Evolutionary conservation across 2,888 invertebrate species (phyloP), one percentile per base, ranked within the genome.

Genomic region (Lithophane ornitopus): DNA sequence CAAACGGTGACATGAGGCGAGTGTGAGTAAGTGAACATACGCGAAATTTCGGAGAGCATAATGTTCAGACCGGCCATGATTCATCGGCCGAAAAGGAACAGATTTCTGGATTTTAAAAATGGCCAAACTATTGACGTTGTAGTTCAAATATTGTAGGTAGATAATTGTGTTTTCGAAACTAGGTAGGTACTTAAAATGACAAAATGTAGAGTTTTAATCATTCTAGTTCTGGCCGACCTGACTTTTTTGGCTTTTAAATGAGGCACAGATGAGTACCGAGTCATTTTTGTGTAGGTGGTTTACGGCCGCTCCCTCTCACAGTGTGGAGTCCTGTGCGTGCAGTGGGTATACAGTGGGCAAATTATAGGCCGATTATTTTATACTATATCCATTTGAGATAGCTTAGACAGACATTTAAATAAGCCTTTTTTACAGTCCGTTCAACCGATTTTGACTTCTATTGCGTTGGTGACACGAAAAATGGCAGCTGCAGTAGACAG

Each of bases 71-170:
- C 26, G 14, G 26, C 8, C 56, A 14, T 1, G 26, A 26, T 8
- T 56, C 56, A 26, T 26, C 16, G 26, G 8, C 14, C 16, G 26
- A 16, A 56, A 22, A 9, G 16, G 19, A 59, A 6, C 14, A 68
- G 12, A 56, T 54, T 68, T 70, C 4, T 22, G 28, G 70, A 52
- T 68, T 62, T 65, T 28, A 65, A 44, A 54, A 61, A 70, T 72
- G 63, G 82, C 78, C 85, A 82, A 85, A 82, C 14, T 74, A 59
- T 73, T 70, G 8, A 65, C 39, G 67, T 16, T 52, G n/a, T 70
- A 74, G 69, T 67, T 74, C 3, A 59, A 78, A 62, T 73, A 62
- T 77, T 58, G 46, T 78, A 59, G 39, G 2, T 49, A 44, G 16
- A 16, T 56, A 56, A 59, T 59, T n/a, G 19, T 56, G 9, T 52